Conservation (phyloP, 2,113 vertebrate genomes). For the Pseudorhombus dupliciocellatus region DNA sequence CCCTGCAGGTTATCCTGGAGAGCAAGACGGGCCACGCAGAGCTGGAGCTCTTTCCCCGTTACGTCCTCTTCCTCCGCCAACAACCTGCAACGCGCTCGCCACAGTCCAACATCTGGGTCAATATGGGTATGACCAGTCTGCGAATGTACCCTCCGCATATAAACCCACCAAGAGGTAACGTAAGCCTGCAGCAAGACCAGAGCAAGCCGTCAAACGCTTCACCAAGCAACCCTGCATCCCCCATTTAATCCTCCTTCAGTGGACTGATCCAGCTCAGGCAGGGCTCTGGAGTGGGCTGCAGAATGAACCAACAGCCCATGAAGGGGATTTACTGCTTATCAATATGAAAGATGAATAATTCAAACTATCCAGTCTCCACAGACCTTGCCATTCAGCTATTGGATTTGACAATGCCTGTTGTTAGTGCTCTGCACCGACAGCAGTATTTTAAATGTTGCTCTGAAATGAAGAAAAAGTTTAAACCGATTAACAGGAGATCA, state of each 20-base stretch:
- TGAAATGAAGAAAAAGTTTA: not conserved
- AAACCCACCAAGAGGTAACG: conserved; percentile 90
- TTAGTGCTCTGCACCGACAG: not conserved
- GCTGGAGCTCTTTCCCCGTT: conserved; percentile 93
- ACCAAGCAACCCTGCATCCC: conserved; percentile 36
- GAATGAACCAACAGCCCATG: conserved; percentile 16
- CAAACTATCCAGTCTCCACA: conserved; percentile 44
- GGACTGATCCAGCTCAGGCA: conserved; percentile 48
- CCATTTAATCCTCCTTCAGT: conserved; percentile 50
- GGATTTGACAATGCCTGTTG: conserved; percentile 2
- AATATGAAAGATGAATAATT: conserved; percentile 21
- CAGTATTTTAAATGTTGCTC: not conserved
- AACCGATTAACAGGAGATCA: too few species aligned
- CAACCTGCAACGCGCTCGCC: conserved; percentile 93
- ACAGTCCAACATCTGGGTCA: conserved; percentile 99
- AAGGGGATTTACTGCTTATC: conserved; percentile 33
- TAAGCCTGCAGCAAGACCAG: conserved; percentile 98
- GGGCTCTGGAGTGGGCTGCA: conserved; percentile 31
- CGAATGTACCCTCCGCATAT: conserved; percentile 96
- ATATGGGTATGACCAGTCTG: conserved; percentile 99
- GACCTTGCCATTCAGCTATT: conserved; percentile 33
- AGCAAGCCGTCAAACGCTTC: conserved; percentile 58
- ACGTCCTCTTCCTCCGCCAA: conserved; percentile 96
- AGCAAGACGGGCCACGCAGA: conserved; percentile 85
- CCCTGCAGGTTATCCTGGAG: conserved; percentile 89